Evolutionary conservation across 2,113 vertebrate genomes (phyloP).

Genomic region (Nothocercus julius): DNA sequence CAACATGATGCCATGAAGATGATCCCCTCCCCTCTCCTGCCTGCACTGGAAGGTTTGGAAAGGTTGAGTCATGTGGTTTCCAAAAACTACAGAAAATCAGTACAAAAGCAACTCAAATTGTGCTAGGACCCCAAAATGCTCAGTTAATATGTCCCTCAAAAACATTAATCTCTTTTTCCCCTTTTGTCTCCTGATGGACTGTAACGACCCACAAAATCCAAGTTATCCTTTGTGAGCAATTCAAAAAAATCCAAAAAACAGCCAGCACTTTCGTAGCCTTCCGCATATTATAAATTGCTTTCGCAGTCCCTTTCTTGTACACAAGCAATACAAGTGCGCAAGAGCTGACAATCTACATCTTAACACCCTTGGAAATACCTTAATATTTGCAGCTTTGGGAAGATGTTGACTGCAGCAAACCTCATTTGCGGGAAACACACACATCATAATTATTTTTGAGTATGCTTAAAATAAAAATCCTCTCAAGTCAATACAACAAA

Average conservation of each 20-base stretch:
- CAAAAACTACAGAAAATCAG: not conserved
- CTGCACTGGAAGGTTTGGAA: not conserved
- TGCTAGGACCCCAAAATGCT: slow-evolving; percentile 3
- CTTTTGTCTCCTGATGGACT: not conserved
- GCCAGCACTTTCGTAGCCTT: accelerated
- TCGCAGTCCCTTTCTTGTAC: not conserved
- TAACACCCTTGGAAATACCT: not conserved
- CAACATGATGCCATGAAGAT: not conserved
- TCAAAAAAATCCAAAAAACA: not conserved
- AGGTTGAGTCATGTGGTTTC: not conserved
- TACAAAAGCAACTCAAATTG: not conserved
- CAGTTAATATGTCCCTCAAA: slow-evolving; percentile 9
- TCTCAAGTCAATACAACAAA: slow-evolving; percentile 54
- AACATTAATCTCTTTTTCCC: not conserved
- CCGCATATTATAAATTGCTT: accelerated
- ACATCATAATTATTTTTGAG: slow-evolving; percentile 23
- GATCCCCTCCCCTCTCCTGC: not conserved
- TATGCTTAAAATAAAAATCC: slow-evolving; percentile 23
- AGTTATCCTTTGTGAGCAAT: not conserved
- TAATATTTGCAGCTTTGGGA: not conserved
- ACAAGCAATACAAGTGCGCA: not conserved
- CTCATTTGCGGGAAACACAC: not conserved
- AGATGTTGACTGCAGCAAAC: not conserved
- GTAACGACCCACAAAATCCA: not conserved
- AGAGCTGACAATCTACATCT: not conserved